Evolutionary conservation across 2,113 vertebrate genomes (phyloP).

Genomic region (Brachyhypopomus occidentalis): DNA sequence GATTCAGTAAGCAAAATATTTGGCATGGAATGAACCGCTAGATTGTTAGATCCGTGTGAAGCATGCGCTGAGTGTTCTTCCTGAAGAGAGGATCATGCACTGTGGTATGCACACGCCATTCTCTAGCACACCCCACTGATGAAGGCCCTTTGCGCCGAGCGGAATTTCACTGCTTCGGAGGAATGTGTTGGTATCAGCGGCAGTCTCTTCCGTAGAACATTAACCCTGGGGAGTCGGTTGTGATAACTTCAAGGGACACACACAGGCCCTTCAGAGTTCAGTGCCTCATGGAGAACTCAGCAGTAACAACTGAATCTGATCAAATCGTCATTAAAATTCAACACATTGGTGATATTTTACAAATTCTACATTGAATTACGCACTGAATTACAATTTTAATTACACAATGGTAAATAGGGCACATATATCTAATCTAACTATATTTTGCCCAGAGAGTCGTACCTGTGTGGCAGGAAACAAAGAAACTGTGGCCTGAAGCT

Average conservation of each 20-base stretch:
- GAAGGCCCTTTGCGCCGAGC: not conserved
- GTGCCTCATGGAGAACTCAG: not conserved
- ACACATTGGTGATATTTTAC: not conserved
- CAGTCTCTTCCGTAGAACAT: constrained; percentile 42
- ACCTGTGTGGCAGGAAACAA: too few relatives aligned
- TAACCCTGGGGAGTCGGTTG: constrained; percentile 32
- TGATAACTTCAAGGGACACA: constrained; percentile 19
- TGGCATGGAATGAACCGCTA: not conserved
- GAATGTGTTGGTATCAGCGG: constrained; percentile 27
- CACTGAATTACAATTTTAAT: not conserved
- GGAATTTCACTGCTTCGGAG: constrained; percentile 33
- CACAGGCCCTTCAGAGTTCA: too few relatives aligned
- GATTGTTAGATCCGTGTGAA: not conserved
- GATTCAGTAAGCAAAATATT: constrained; percentile 3
- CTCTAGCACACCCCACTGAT: not conserved
- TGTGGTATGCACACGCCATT: not conserved
- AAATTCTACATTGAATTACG: not conserved
- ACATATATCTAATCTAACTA: too few relatives aligned
- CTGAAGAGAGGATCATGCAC: constrained; percentile 15
- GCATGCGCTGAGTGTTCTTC: not conserved
- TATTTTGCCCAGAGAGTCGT: too few relatives aligned
- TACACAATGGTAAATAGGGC: too few relatives aligned
- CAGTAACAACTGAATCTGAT: not conserved
- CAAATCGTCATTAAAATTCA: not conserved
- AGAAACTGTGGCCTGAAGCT: too few relatives aligned